These are phyloP conservation scores for Hippocampus comes DNA, from an alignment of 2,113 vertebrate genomes.

Conservation along the genomic window DNA sequence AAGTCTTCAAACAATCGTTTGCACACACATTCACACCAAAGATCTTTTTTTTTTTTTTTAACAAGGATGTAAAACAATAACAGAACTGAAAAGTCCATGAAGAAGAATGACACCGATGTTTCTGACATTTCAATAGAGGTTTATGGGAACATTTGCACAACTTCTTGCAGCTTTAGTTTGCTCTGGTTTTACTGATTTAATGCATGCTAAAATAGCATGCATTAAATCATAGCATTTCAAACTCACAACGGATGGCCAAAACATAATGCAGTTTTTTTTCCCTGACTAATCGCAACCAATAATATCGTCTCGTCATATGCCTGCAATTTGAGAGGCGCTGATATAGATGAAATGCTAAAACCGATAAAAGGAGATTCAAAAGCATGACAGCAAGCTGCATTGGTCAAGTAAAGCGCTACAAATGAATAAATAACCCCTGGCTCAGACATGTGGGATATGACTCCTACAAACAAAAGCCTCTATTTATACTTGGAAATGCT, in stretches of 20 bases:
- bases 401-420: slow-evolving; percentile 39
- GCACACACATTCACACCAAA: no score
- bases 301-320: neutral
- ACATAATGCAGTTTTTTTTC: neutral
- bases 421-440: slow-evolving; percentile 26
- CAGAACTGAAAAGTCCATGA: no score
- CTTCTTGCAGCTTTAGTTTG: neutral
- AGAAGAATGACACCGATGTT: no score
- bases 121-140: neutral
- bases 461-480: slow-evolving; percentile 49
- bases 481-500: slow-evolving; percentile 43
- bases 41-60: no score
- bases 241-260: neutral
- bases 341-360: slow-evolving; percentile 20
- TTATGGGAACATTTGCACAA: neutral
- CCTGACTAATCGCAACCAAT: slow-evolving; percentile 10
- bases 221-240: neutral
- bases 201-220: neutral
- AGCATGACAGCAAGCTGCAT: slow-evolving; percentile 19
- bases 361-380: slow-evolving; percentile 16
- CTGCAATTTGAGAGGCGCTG: slow-evolving; percentile 21
- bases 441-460: neutral
- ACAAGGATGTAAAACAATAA: no score
- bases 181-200: neutral
- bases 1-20: no score